Conservation (phyloP, 2,113 vertebrate species). For the Gambusia affinis region DNA sequence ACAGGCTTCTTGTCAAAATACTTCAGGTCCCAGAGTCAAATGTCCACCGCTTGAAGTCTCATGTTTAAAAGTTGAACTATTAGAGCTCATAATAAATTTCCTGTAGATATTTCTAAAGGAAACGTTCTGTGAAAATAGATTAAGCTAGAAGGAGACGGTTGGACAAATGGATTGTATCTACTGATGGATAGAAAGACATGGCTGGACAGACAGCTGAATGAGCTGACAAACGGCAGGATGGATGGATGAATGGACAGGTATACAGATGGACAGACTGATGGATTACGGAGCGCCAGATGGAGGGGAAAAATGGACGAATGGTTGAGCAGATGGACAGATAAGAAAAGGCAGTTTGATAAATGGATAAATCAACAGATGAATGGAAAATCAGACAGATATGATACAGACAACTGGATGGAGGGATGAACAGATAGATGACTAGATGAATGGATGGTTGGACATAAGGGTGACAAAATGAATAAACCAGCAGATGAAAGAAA, state of each 20-base stretch:
- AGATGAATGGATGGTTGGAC: neutral
- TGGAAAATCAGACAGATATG: neutral
- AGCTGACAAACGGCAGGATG: too few relatives aligned
- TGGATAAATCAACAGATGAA: neutral
- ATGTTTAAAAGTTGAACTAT: neutral
- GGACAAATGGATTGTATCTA: too few relatives aligned
- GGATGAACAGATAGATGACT: neutral
- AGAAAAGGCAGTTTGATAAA: neutral
- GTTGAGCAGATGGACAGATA: neutral
- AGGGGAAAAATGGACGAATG: neutral
- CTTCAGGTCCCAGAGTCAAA: neutral
- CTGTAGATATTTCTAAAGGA: too few relatives aligned
- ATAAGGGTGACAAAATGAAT: too few relatives aligned
- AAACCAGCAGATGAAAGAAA: too few relatives aligned
- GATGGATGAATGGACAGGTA: neutral
- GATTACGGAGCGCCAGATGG: neutral
- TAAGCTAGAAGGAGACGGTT: too few relatives aligned
- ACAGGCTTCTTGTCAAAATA: neutral
- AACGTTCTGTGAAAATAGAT: too few relatives aligned
- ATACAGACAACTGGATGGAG: neutral
- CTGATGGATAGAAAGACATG: neutral
- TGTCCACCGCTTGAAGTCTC: neutral
- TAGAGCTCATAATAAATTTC: neutral
- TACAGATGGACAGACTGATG: neutral
- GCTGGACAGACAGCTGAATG: neutral